Evolutionary conservation across 1,140 invertebrate genomes (phyloP), one percentile per base, ranked within the genome.

Genomic region (Drosophila sechellia): DNA sequence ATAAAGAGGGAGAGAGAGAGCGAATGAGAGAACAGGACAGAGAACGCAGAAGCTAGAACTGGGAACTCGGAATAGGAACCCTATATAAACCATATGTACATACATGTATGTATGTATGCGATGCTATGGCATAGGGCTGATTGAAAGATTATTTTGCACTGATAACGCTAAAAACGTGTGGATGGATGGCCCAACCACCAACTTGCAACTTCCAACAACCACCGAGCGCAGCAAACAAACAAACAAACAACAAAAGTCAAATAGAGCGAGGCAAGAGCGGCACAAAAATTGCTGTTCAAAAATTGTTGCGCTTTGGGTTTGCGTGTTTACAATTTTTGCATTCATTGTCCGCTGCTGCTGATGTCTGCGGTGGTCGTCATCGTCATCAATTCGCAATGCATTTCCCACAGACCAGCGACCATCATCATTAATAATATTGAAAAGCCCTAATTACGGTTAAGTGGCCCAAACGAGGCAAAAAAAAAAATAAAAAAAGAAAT

Each of bases 381-480:
- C 60, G 53, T 83, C 79, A 81, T 81, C 79, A 81, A 81, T 81
- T 81, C 79, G 78, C 79, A 79, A 85, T 85, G 83, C 84, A 87
- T 87, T 87, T 87, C 83, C 83, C 83, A 87, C 83, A 61, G 78
- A 65, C 83, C 84, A 79, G 66, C 79, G 79, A 84, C 80, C 85
- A 89, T 90, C 84, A 89, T 89, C 84, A 89, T 89, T 89, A 89
- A 89, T 89, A 89, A 89, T 89, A 89, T 89, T 89, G 84, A 89
- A 87, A 89, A 89, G 84, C 84, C 84, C 84, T 89, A 89, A 89
- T 89, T 89, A 90, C 85, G 81, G 64, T 80, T 89, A 89, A 89
- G 84, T 89, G 84, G 85, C 84, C 85, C 75, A 86, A 87, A 87
- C 76, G 84, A 89, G 59, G 42, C 58, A 54, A 31, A 59, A 34